Evolutionary conservation across 2,113 vertebrate species (phyloP).

Genomic region (Triplophysa tibetana): DNA sequence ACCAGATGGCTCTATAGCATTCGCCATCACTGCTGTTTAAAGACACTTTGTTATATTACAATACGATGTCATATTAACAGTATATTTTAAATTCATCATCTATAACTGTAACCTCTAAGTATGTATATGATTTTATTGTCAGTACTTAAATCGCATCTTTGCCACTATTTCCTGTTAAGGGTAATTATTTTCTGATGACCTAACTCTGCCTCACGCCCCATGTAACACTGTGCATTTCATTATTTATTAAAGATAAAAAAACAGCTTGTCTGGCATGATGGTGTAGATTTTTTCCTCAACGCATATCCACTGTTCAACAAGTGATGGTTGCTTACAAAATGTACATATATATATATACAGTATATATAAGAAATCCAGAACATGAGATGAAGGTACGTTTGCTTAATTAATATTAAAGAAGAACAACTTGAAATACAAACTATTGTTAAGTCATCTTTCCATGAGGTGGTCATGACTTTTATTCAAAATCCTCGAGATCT

Average conservation of each 20-base stretch:
- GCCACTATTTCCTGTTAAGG: background rate
- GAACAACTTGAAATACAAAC: too few species aligned
- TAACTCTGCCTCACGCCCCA: background rate
- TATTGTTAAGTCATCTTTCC: background rate
- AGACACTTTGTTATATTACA: background rate
- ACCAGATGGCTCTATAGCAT: background rate
- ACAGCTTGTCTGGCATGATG: too few species aligned
- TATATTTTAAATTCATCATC: background rate
- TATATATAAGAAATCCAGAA: too few species aligned
- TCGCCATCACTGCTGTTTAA: background rate
- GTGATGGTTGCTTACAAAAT: background rate
- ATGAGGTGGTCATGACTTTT: background rate
- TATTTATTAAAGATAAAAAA: too few species aligned
- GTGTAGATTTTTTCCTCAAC: background rate
- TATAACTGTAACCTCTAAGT: background rate
- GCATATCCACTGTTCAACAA: background rate
- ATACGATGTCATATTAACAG: too few species aligned
- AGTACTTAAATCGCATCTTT: too few species aligned
- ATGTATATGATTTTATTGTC: background rate
- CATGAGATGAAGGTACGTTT: too few species aligned
- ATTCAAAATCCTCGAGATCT: background rate
- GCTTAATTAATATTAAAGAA: too few species aligned
- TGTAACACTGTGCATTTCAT: background rate
- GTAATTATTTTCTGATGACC: background rate
- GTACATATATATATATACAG: too few species aligned